Conservation (phyloP, 1,140 invertebrate genomes). For the Probaryconus sp. region DNA sequence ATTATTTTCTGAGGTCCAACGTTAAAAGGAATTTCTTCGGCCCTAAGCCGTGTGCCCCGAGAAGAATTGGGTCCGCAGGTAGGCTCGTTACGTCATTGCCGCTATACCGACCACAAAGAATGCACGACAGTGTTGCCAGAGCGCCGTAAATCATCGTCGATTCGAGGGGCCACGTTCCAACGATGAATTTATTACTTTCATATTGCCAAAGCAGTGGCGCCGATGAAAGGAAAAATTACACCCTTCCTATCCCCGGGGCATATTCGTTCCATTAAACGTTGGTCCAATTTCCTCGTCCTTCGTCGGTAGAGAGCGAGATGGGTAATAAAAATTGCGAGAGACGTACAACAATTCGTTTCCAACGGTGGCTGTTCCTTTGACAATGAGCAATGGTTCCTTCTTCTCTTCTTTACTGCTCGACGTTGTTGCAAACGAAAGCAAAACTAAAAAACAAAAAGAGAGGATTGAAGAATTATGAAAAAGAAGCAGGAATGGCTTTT, state of each 20-base stretch:
- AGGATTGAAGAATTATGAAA: too few species aligned
- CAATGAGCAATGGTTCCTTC: too few species aligned
- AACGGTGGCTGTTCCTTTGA: too few species aligned
- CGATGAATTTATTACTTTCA: slow-evolving; percentile 41
- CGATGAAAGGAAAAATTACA: slow-evolving; percentile 37
- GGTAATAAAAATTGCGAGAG: background rate
- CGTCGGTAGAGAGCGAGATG: background rate
- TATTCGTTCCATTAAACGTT: too few species aligned
- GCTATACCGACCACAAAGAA: slow-evolving; percentile 72
- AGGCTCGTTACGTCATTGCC: slow-evolving; percentile 75
- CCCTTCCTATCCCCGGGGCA: slow-evolving; percentile 6
- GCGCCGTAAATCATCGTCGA: slow-evolving; percentile 60
- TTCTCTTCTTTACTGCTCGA: too few species aligned
- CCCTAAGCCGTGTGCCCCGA: background rate
- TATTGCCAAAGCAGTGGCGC: slow-evolving; percentile 32
- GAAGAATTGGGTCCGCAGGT: slow-evolving; percentile 73
- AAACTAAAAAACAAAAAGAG: too few species aligned
- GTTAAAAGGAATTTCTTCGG: slow-evolving; percentile 39
- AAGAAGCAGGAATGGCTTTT: too few species aligned
- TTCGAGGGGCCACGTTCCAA: slow-evolving; percentile 12
- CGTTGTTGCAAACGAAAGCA: too few species aligned
- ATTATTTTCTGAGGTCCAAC: too few species aligned
- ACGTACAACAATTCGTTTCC: too few species aligned
- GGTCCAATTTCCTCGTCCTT: background rate
- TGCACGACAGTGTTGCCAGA: slow-evolving; percentile 72